A percentile compares a stretch with the other conserved stretches of the same genome.
phyloP scores from a whole-genome alignment of 2,113 vertebrate genomes.

The Apteryx owenii region DNA sequence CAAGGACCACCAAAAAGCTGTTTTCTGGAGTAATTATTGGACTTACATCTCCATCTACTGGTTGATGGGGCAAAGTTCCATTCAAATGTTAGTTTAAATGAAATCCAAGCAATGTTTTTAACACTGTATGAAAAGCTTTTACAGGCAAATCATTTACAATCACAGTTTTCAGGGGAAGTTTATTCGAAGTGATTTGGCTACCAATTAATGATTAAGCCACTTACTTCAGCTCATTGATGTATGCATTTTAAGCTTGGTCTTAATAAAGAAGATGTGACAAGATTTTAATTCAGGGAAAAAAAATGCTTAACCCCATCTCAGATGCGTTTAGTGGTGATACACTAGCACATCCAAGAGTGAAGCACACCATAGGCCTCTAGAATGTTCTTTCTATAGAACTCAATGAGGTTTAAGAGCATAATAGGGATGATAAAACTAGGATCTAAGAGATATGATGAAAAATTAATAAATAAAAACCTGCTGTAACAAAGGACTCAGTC shows the following conservation, averaged over 20 bases:
- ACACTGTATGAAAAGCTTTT: background rate
- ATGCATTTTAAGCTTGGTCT: background rate
- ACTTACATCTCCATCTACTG: conserved; percentile 76
- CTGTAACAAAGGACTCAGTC: background rate
- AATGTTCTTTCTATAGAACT: background rate
- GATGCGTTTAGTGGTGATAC: background rate
- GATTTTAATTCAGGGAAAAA: background rate
- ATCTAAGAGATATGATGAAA: background rate
- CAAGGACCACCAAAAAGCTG: background rate
- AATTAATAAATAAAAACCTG: background rate
- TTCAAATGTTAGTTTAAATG: background rate
- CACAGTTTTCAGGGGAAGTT: background rate
- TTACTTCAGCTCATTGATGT: background rate
- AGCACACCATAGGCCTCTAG: background rate
- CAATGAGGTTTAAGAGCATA: background rate
- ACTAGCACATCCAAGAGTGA: background rate
- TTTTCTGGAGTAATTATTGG: conserved; percentile 18
- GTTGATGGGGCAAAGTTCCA: background rate
- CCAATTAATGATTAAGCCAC: background rate
- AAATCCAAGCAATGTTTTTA: background rate
- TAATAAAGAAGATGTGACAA: background rate
- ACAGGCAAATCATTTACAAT: background rate
- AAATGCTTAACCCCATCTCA: background rate
- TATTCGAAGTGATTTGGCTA: background rate
- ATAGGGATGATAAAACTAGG: background rate